Evolutionary conservation across 2,888 invertebrate species (phyloP).

Genomic region (Smittia sp.): DNA sequence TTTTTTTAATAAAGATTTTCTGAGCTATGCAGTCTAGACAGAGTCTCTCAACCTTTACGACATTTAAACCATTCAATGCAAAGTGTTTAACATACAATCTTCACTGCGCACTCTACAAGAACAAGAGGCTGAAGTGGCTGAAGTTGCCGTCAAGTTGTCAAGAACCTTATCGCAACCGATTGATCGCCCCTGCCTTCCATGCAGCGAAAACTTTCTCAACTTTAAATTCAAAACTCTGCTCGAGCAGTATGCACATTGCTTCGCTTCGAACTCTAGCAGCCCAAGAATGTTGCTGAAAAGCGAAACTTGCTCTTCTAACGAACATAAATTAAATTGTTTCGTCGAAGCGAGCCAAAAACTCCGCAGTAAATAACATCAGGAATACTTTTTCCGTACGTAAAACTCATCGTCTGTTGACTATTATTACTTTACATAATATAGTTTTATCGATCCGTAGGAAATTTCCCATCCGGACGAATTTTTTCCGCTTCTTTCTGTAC

Average conservation of each 20-base stretch:
- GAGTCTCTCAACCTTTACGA: too few relatives aligned
- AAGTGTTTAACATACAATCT: too few relatives aligned
- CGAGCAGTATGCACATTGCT: neutral
- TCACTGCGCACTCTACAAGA: too few relatives aligned
- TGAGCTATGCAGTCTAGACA: too few relatives aligned
- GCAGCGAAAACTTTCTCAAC: neutral
- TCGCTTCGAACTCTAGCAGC: neutral
- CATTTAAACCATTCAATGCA: too few relatives aligned
- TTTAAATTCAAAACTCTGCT: neutral
- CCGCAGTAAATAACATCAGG: neutral
- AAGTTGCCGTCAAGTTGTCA: too few relatives aligned
- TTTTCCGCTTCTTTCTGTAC: neutral
- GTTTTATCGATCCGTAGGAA: neutral
- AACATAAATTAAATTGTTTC: constrained; percentile 3
- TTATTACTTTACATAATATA: neutral
- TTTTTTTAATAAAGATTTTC: neutral
- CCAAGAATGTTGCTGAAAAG: neutral
- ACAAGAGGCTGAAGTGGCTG: too few relatives aligned
- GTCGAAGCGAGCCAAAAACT: neutral
- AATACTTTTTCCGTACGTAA: neutral
- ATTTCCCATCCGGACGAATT: neutral
- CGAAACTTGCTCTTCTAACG: neutral
- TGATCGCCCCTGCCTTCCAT: neutral
- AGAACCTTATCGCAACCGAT: too few relatives aligned
- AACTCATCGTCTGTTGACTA: neutral